Conservation (phyloP, 2,888 invertebrate genomes). For the Dynastes hyllus region DNA sequence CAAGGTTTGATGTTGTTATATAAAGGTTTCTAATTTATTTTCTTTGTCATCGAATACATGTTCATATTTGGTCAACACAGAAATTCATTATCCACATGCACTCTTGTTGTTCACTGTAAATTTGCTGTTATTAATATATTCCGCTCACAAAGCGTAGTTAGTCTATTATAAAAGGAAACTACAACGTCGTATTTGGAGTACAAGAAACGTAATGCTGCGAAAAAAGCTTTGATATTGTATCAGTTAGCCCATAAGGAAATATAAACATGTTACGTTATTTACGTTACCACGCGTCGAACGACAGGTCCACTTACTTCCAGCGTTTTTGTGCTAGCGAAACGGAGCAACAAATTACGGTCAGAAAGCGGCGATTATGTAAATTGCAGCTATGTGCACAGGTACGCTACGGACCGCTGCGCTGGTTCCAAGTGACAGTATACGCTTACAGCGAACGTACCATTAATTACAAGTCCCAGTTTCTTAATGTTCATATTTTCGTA, state of each 20-base stretch:
- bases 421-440: constrained; percentile 28
- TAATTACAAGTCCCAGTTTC: constrained; percentile 31
- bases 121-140: too few relatives aligned
- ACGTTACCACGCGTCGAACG: not conserved
- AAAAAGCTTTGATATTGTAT: too few relatives aligned
- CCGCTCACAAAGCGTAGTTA: too few relatives aligned
- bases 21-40: too few relatives aligned
- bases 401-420: constrained; percentile 24
- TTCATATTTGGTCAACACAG: too few relatives aligned
- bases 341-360: constrained; percentile 26
- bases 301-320: constrained; percentile 12
- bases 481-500: not conserved
- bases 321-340: constrained; percentile 2
- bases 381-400: not conserved
- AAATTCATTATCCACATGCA: too few relatives aligned
- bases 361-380: constrained; percentile 40
- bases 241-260: not conserved
- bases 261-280: not conserved
- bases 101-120: too few relatives aligned
- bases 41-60: too few relatives aligned
- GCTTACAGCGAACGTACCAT: not conserved
- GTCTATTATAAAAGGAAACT: too few relatives aligned
- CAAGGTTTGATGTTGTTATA: too few relatives aligned
- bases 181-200: too few relatives aligned
- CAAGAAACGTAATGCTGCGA: too few relatives aligned